phyloP scores from a whole-genome alignment of 2,113 vertebrate genomes.

The human (Homo sapiens) region DNA sequence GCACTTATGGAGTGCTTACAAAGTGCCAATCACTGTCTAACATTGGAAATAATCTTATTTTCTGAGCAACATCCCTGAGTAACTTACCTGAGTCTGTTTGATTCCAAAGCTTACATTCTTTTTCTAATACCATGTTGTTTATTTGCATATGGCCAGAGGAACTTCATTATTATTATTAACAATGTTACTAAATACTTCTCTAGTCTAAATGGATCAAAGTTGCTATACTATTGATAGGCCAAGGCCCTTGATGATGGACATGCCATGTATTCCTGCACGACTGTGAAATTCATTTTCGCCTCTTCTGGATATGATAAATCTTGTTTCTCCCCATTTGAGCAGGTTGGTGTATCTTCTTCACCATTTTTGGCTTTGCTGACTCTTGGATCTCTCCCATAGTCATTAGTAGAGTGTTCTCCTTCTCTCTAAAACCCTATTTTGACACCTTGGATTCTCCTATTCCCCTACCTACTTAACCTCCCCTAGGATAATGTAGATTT shows the following conservation, averaged over 20 bases:
- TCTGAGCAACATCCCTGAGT: background rate
- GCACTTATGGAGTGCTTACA: background rate
- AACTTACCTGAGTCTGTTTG: background rate
- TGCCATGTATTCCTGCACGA: background rate
- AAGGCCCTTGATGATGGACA: background rate
- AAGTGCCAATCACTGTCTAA: background rate
- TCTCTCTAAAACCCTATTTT: background rate
- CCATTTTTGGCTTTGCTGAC: background rate
- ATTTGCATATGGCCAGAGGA: background rate
- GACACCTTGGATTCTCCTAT: background rate
- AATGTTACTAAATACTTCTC: background rate
- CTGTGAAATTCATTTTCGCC: background rate
- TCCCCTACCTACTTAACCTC: background rate
- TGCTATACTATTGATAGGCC: background rate
- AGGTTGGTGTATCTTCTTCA: background rate
- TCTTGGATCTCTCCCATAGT: background rate
- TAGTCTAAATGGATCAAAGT: background rate
- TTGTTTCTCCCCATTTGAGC: background rate
- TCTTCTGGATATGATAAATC: background rate
- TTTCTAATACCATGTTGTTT: background rate
- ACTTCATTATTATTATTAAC: background rate
- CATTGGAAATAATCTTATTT: background rate
- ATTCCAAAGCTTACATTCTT: background rate
- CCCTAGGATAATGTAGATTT: background rate
- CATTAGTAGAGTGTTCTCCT: background rate